A percentile compares a stretch with the other conserved stretches of the same genome.
Evolutionary conservation across 2,113 vertebrate species (phyloP).

Genomic region (Lamprologus tigripictilis): DNA sequence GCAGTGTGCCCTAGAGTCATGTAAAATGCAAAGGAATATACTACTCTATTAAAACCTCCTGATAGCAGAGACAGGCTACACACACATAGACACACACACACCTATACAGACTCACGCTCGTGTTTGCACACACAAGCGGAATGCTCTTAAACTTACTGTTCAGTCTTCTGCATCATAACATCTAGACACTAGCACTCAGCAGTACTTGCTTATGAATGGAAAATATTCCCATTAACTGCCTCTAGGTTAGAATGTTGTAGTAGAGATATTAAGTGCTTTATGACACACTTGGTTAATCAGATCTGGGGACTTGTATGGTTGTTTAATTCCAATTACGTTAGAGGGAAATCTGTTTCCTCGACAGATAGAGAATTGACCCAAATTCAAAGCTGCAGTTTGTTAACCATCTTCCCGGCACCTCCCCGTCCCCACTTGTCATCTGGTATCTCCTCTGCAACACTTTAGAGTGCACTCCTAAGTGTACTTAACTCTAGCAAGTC

Average conservation of each 20-base stretch:
- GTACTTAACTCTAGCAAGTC: slow-evolving; percentile 56
- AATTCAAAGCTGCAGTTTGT: slow-evolving; percentile 29
- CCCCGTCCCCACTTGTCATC: slow-evolving; percentile 18
- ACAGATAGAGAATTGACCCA: slow-evolving; percentile 6
- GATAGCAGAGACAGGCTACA: slow-evolving; percentile 52
- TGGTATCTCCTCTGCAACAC: slow-evolving; percentile 54
- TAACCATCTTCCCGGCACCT: slow-evolving; percentile 40
- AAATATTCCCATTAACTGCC: not conserved
- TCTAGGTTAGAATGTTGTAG: not conserved
- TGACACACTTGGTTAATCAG: not conserved
- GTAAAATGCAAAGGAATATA: slow-evolving; percentile 89
- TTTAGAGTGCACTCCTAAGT: slow-evolving; percentile 58
- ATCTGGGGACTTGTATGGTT: not conserved
- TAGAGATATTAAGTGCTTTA: not conserved
- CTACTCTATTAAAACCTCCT: slow-evolving; percentile 73
- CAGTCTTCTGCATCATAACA: slow-evolving; percentile 2
- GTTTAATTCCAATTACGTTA: not conserved
- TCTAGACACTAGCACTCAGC: slow-evolving; percentile 4
- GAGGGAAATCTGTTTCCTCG: slow-evolving; percentile 5
- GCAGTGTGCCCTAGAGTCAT: slow-evolving; percentile 86
- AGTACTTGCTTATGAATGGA: slow-evolving; percentile 2
- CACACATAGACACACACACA: not conserved
- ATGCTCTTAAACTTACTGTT: slow-evolving; percentile 9
- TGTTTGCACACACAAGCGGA: slow-evolving; percentile 1
- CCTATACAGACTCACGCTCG: not conserved